phyloP scores from a whole-genome alignment of 2,113 vertebrate species.

The Agelaius phoeniceus region DNA sequence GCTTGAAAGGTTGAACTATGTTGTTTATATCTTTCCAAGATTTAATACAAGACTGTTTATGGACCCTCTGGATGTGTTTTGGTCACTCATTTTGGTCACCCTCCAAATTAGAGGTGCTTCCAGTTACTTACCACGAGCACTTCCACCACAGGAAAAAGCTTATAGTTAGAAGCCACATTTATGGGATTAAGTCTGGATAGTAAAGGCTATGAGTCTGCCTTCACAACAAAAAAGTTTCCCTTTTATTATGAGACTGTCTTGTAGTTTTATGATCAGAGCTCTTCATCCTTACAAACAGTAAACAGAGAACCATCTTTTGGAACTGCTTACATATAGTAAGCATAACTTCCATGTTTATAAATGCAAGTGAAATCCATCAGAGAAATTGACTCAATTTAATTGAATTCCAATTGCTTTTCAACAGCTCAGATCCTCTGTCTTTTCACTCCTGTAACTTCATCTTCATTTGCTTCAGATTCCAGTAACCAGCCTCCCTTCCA shows the following conservation, averaged over 20 bases:
- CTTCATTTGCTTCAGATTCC: background rate
- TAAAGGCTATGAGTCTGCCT: background rate
- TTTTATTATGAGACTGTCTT: background rate
- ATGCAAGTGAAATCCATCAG: background rate
- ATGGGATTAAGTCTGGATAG: background rate
- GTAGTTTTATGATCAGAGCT: background rate
- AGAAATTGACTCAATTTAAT: background rate
- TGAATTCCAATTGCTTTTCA: background rate
- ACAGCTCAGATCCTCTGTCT: background rate
- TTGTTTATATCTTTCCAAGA: background rate
- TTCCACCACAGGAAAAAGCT: rapidly evolving
- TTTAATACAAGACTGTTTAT: background rate
- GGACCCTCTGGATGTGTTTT: background rate
- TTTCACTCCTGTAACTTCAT: background rate
- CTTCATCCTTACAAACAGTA: background rate
- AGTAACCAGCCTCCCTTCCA: background rate
- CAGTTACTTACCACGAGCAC: background rate
- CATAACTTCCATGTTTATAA: background rate
- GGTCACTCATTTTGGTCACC: background rate
- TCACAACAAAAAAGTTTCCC: background rate
- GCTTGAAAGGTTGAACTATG: background rate
- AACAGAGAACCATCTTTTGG: background rate
- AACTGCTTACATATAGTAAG: background rate
- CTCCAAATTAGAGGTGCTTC: background rate
- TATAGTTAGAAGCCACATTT: background rate